These are phyloP conservation scores for Apotomis capreana DNA, from an alignment of 2,888 invertebrate genomes.

Conservation along the genomic window DNA sequence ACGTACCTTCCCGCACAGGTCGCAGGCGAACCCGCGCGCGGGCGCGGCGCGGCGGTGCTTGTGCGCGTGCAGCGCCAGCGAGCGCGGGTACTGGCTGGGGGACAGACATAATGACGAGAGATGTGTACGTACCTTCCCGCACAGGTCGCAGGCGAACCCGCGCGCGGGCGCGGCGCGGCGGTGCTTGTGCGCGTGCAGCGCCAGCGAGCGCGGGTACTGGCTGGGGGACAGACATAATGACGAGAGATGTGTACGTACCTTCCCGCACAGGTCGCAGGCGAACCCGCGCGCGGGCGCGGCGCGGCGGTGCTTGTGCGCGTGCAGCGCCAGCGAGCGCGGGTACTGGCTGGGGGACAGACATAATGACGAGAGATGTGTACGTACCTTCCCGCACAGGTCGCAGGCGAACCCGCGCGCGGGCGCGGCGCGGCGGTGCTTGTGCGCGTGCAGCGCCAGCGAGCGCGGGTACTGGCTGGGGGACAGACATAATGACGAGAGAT, in stretches of 20 bases:
- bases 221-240: conserved; percentile 51
- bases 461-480: conserved; percentile 80
- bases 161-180: conserved; percentile 66
- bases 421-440: conserved; percentile 76
- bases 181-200: conserved; percentile 82
- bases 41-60: conserved; percentile 75
- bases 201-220: conserved; percentile 84
- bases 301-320: conserved; percentile 81
- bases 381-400: conserved; percentile 86
- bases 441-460: conserved; percentile 83
- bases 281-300: conserved; percentile 68
- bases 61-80: conserved; percentile 83
- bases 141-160: conserved; percentile 86
- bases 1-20: conserved; percentile 85
- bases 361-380: too few species aligned
- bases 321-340: conserved; percentile 84
- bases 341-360: conserved; percentile 69
- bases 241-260: conserved; percentile 59
- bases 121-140: conserved; percentile 79
- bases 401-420: conserved; percentile 82
- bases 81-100: conserved; percentile 82
- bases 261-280: conserved; percentile 87
- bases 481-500: too few species aligned
- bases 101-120: not conserved
- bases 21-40: conserved; percentile 83